A percentile compares a stretch with the other conserved stretches of the same genome.
Conservation (phyloP, 2,888 invertebrate species). For the Caenorhabditis sp. region DNA sequence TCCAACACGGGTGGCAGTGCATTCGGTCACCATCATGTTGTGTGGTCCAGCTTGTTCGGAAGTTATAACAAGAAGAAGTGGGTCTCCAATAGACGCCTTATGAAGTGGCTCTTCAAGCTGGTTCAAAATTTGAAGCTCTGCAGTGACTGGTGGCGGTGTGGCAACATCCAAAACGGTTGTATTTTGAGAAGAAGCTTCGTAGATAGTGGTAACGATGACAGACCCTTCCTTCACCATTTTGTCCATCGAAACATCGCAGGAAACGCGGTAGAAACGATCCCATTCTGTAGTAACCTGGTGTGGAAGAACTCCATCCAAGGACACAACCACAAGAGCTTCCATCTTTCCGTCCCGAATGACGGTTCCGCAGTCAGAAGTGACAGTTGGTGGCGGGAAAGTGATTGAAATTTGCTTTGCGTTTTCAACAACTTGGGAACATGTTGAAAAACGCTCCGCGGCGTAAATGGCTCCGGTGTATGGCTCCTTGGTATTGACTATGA, state of each 20-base stretch:
- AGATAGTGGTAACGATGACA: slow-evolving; percentile 83
- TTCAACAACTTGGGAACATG: slow-evolving; percentile 83
- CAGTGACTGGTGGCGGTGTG: slow-evolving; percentile 83
- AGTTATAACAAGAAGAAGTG: slow-evolving; percentile 79
- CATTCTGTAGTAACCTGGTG: slow-evolving; percentile 83
- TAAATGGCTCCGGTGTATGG: slow-evolving; percentile 83
- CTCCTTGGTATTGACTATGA: slow-evolving; percentile 83
- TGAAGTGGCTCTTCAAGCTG: slow-evolving; percentile 79
- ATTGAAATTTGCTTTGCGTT: slow-evolving; percentile 83
- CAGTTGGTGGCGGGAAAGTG: slow-evolving; percentile 83
- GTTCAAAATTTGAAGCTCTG: slow-evolving; percentile 81
- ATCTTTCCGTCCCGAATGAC: slow-evolving; percentile 82
- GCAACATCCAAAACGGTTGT: slow-evolving; percentile 81
- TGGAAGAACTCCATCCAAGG: slow-evolving; percentile 83
- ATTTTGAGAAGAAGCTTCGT: slow-evolving; percentile 79
- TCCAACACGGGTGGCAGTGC: slow-evolving; percentile 82
- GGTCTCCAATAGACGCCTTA: slow-evolving; percentile 82
- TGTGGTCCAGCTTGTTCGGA: slow-evolving; percentile 83
- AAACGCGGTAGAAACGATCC: slow-evolving; percentile 83
- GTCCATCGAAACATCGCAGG: slow-evolving; percentile 83
- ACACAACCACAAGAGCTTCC: slow-evolving; percentile 83
- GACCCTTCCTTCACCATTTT: slow-evolving; percentile 83
- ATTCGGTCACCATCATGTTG: slow-evolving; percentile 83
- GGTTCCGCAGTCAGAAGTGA: slow-evolving; percentile 83
- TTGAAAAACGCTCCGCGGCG: slow-evolving; percentile 83